phyloP scores from a whole-genome alignment of 2,888 invertebrate species.

The Polyploca ridens region DNA sequence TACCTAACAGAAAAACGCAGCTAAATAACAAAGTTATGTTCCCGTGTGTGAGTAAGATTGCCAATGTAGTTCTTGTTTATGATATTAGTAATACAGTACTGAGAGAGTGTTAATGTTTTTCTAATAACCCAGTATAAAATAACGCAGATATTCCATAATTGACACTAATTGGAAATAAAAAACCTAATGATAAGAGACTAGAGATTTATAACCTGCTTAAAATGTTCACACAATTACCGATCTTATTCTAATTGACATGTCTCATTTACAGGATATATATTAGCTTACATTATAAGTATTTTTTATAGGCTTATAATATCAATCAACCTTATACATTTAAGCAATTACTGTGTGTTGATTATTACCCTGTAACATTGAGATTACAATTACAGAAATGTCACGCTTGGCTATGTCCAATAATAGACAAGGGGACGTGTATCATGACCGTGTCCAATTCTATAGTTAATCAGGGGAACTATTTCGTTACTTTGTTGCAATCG shows the following conservation, averaged over 20 bases:
- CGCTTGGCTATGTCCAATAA: constrained; percentile 28
- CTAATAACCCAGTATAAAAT: too few species aligned
- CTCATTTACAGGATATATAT: constrained; percentile 12
- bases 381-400: constrained; percentile 41
- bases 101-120: too few species aligned
- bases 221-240: not conserved
- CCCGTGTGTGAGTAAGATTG: too few species aligned
- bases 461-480: too few species aligned
- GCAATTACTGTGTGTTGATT: constrained; percentile 27
- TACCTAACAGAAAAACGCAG: too few species aligned
- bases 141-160: too few species aligned
- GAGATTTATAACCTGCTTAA: not conserved
- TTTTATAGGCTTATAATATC: not conserved
- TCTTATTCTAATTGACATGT: not conserved
- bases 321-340: not conserved
- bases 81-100: too few species aligned
- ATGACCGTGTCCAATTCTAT: not conserved
- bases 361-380: constrained; percentile 27
- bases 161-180: too few species aligned
- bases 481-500: too few species aligned
- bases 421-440: constrained; percentile 16
- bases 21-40: too few species aligned
- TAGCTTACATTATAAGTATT: not conserved
- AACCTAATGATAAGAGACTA: not conserved
- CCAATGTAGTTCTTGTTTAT: too few species aligned